Conservation (phyloP, 2,888 invertebrate genomes). For the Andricus quercusramuli region DNA sequence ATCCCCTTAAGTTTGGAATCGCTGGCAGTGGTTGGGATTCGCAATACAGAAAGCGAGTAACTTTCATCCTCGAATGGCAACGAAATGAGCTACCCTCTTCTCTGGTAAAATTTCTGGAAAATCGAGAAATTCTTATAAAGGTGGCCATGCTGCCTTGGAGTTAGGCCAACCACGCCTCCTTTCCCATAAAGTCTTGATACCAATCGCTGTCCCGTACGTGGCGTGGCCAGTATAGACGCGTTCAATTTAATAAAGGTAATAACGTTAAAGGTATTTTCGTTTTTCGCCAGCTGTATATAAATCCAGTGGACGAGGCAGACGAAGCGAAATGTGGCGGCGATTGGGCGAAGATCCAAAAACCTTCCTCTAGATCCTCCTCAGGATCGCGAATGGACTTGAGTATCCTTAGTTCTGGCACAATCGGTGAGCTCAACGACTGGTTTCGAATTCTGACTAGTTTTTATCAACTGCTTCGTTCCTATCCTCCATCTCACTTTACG, state of each 20-base stretch:
- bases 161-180: conserved; percentile 71
- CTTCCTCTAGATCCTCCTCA: conserved; percentile 52
- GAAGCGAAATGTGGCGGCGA: conserved; percentile 73
- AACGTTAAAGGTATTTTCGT: conserved; percentile 75
- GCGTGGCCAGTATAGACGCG: conserved; percentile 60
- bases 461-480: conserved; percentile 57
- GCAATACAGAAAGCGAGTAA: background rate
- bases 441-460: conserved; percentile 51
- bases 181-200: conserved; percentile 66
- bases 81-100: conserved; percentile 28
- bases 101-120: conserved; percentile 51
- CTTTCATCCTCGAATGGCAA: conserved; percentile 21
- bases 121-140: conserved; percentile 52
- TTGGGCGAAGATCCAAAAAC: conserved; percentile 76
- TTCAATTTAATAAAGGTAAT: conserved; percentile 78
- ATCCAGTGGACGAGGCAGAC: conserved; percentile 58
- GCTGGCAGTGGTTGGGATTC: conserved; percentile 27
- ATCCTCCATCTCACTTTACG: conserved; percentile 1
- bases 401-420: conserved; percentile 52
- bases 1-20: conserved; percentile 40
- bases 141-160: conserved; percentile 61
- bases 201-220: conserved; percentile 60
- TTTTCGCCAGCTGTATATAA: conserved; percentile 65
- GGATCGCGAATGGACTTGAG: conserved; percentile 50
- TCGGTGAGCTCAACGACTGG: conserved; percentile 50